These are phyloP conservation scores for Petrocephalus sullivani DNA, from an alignment of 2,797 vertebrate genomes.

Conservation along the genomic window DNA sequence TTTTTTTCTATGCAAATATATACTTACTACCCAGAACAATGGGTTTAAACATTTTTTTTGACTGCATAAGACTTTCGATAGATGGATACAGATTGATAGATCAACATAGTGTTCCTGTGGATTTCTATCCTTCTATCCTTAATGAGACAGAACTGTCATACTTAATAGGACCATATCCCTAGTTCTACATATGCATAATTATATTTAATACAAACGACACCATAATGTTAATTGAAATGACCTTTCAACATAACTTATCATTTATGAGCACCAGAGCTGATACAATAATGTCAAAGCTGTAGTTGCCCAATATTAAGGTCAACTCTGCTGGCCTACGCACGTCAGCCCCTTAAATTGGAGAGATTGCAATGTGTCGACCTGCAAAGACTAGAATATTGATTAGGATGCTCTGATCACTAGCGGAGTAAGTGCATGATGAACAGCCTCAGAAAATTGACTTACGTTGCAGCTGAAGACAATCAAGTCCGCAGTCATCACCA, in stretches of 20 bases:
- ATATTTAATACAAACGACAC: conserved; percentile 1
- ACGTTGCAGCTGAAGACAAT: conserved; percentile 42
- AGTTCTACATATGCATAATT: conserved; percentile 6
- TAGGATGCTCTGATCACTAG: conserved; percentile 41
- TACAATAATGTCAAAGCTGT: background rate
- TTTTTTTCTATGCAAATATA: background rate
- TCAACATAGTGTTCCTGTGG: background rate
- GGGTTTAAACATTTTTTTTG: background rate
- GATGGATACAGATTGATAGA: background rate
- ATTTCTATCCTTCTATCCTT: background rate
- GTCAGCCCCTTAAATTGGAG: conserved; percentile 41
- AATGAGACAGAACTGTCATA: background rate
- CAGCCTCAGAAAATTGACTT: conserved; percentile 45
- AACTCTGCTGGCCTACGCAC: background rate
- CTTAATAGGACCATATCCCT: background rate
- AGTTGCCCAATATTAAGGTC: background rate
- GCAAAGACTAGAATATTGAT: conserved; percentile 29
- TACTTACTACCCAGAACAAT: background rate
- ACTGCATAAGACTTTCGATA: background rate
- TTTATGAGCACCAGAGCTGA: background rate
- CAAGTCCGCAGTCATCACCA: conserved; percentile 46
- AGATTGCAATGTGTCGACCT: background rate
- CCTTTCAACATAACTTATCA: conserved; percentile 7
- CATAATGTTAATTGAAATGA: conserved; percentile 14
- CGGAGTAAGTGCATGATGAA: conserved; percentile 38